Conservation (phyloP, 2,888 invertebrate genomes). For the Rotaria magnacalcarata region DNA sequence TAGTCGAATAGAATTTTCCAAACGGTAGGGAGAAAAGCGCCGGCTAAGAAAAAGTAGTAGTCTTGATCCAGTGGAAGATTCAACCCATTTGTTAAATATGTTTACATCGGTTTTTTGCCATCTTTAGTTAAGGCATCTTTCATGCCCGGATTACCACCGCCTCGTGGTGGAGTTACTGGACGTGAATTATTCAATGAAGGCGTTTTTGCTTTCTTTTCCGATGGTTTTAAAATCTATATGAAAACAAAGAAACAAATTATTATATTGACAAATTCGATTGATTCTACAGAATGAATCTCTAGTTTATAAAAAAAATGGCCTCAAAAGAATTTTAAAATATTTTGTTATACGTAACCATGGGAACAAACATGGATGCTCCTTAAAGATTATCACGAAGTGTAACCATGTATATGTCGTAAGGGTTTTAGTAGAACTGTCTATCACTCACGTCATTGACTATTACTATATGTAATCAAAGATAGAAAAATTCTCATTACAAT, state of each 20-base stretch:
- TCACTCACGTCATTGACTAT: too few relatives aligned
- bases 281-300: too few relatives aligned
- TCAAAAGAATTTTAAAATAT: too few relatives aligned
- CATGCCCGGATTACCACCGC: conserved; percentile 3
- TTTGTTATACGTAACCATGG: too few relatives aligned
- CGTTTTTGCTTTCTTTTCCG: conserved; percentile 64
- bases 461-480: too few relatives aligned
- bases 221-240: conserved; percentile 73
- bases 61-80: background rate
- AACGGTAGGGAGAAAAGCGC: background rate
- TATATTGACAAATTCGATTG: too few relatives aligned
- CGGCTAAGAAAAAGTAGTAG: background rate
- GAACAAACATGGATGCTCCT: background rate
- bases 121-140: conserved; percentile 12
- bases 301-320: too few relatives aligned
- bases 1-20: background rate
- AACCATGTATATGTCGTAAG: too few relatives aligned
- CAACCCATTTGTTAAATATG: background rate
- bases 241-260: conserved; percentile 69
- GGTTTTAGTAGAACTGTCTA: too few relatives aligned
- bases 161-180: conserved; percentile 55
- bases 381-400: too few relatives aligned
- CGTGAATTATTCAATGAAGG: conserved; percentile 60
- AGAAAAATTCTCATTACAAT: too few relatives aligned
- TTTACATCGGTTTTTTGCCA: conserved; percentile 20